Base-by-base conservation (phyloP, 2,113 vertebrate genomes). In the Dendrocopos noguchii region DNA sequence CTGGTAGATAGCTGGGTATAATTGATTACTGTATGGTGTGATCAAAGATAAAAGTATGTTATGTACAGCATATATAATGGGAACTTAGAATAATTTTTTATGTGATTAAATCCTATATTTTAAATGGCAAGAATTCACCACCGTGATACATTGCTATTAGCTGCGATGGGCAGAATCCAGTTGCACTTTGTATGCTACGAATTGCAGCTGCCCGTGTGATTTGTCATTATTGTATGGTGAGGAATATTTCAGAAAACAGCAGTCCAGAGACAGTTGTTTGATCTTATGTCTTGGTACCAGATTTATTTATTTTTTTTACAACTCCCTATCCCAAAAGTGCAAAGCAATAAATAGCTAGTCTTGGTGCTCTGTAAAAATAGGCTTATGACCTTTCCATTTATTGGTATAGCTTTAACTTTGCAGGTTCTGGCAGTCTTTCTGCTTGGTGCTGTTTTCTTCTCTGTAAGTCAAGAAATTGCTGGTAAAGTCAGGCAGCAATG, bases 371-470 rank as follows among this genome's bases (percentile, higher is more conserved):
- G 47, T 88, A 78, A 79, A 94, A 92, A 76, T 24, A 57, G 36
- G 44, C 52, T 93, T 91, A 76, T 77, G 65, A 82, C 84, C 84
- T 80, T 78, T 93, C 87, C 9, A 9, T 94, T 91, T 94, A 65
- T 74, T 75, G 84, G 64, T 53, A 42, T 87, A 39, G 52, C 36
- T 89, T 89, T 84, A 96, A 71, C 56, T 60, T 92, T 70, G 20
- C 31, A 80, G 36, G 15, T 77, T 93, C 91, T 39, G 63, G 28
- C 44, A 39, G 53, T 74, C 42, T 24, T 56, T 80, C 55, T 70
- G 31, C 34, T 80, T 80, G 57, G 39, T 17, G 4, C 50, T 0
- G 0, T 85, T 78, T 84, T 60, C 5, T 5, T 70, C 33, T 46
- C 25, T 53, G 16, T 28, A 52, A 78, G 63, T 80, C 66, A 31